Evolutionary conservation across 2,888 invertebrate species (phyloP).

Genomic region (Empis stercorea): DNA sequence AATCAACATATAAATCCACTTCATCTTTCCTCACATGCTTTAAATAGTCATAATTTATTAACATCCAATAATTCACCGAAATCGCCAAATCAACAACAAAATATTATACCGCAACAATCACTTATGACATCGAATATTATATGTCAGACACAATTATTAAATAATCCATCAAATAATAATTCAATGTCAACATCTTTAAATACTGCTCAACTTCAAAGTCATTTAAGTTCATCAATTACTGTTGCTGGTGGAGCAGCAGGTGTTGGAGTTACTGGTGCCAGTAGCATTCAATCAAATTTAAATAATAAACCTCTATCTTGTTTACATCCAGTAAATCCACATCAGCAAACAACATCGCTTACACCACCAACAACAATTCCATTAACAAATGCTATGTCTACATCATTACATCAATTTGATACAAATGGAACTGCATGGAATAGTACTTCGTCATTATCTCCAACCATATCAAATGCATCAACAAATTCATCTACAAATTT

Average conservation of each 20-base stretch:
- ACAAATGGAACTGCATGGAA: conserved; percentile 23
- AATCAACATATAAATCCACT: conserved; percentile 27
- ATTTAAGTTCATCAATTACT: conserved; percentile 18
- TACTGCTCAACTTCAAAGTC: conserved; percentile 23
- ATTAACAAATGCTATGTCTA: conserved; percentile 27
- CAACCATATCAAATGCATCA: conserved; percentile 19
- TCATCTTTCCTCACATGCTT: conserved; percentile 35
- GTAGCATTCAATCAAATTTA: neutral
- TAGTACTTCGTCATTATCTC: conserved; percentile 20
- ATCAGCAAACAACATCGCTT: conserved; percentile 12
- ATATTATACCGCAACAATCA: conserved; percentile 19
- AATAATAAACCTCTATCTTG: conserved; percentile 10
- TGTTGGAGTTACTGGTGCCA: conserved; percentile 12
- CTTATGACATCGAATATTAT: conserved; percentile 13
- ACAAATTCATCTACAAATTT: conserved; percentile 17
- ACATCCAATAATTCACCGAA: conserved; percentile 34
- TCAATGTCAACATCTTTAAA: conserved; percentile 35
- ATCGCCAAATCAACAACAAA: conserved; percentile 34
- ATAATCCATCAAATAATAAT: conserved; percentile 28
- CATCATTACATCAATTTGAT: conserved; percentile 34
- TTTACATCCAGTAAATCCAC: conserved; percentile 10
- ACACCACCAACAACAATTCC: conserved; percentile 16
- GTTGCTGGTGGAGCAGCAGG: conserved; percentile 12
- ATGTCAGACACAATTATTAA: conserved; percentile 18
- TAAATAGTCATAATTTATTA: conserved; percentile 37